Base-by-base conservation (phyloP, 2,888 invertebrate species). In the Cephus spinipes region DNA sequence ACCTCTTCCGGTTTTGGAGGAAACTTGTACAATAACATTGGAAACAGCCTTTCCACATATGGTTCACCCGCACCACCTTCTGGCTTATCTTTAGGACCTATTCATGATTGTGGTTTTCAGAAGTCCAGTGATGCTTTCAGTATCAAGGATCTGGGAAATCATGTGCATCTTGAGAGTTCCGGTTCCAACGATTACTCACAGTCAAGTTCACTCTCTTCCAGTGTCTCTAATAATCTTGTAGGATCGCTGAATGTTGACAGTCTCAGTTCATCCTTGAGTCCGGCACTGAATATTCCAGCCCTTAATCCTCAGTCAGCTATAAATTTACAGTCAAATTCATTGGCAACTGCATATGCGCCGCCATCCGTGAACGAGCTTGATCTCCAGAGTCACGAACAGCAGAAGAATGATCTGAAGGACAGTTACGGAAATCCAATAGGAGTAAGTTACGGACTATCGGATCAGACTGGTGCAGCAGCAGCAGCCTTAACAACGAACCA, bases 361-460 rank as follows among this genome's bases (percentile, higher is more conserved):
- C 78, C 78, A 15, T 82, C 87, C 3, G 80, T 91, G 0, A 87
- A 86, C 78, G 86, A 89, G 74, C 77, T 91, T 11, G 88, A 87
- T 23, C 83, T 91, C 12, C 85, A 89, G 73, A 78, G 79, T 12
- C 83, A 85, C 40, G 86, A 87, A 31, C 87, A 89, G 55, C 87
- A 85, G 77, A 85, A 84, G 15, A 79, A 77, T 2, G 83, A 88
- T 36, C 81, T 89, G 12, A 91, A 88, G 76, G 90, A 91, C 75
- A 91, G 91, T 77, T 91, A 91, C 55, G 91, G 91, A 0, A 88
- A 89, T 79, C 86, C 88, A 0, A 77, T 90, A 6, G 86, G 86
- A 31, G 31, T 71, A 33, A 71, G 12, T 33, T 71, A 71, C 1
- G 78, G 78, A 9, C 71, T 68, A 30, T 55, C 78, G 11, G 78